These are phyloP conservation scores for Gadopsis bispinosus DNA, from an alignment of 2,797 vertebrate genomes.

Conservation along the genomic window DNA sequence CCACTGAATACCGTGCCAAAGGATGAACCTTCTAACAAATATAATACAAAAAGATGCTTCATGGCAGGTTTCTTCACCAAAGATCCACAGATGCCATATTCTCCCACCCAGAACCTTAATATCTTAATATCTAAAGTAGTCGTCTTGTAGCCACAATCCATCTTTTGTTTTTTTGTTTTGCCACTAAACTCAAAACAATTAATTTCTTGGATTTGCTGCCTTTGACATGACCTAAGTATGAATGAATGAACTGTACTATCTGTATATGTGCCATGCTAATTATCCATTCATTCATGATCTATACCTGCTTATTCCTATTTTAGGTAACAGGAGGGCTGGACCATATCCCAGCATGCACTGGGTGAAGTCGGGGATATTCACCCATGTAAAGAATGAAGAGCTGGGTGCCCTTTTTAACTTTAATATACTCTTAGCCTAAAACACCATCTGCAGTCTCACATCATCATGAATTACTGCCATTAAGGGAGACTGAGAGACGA, in stretches of 20 bases:
- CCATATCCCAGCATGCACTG: conserved; percentile 3
- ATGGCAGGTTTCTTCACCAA: background rate
- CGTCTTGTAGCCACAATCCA: background rate
- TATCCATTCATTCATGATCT: background rate
- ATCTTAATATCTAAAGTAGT: background rate
- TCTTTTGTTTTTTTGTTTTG: background rate
- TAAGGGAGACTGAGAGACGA: conserved; percentile 27
- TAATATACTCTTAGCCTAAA: conserved; percentile 41
- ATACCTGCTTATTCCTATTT: background rate
- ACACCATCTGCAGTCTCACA: conserved; percentile 32
- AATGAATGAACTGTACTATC: background rate
- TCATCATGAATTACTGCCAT: conserved; percentile 36
- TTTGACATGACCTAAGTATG: background rate
- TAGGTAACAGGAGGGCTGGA: conserved; percentile 1
- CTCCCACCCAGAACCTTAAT: background rate
- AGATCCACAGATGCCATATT: background rate
- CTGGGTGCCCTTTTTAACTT: conserved; percentile 11
- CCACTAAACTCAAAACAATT: background rate
- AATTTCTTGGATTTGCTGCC: background rate
- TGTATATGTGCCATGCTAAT: background rate
- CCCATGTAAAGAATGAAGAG: conserved; percentile 16
- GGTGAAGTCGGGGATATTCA: background rate
- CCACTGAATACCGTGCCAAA: background rate
- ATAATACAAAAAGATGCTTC: too few species aligned
- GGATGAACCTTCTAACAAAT: background rate